Percentiles rank a stretch among this genome's conserved stretches.
Evolutionary conservation across 1,140 invertebrate genomes (phyloP).

Genomic region (Centruroides vittatus): DNA sequence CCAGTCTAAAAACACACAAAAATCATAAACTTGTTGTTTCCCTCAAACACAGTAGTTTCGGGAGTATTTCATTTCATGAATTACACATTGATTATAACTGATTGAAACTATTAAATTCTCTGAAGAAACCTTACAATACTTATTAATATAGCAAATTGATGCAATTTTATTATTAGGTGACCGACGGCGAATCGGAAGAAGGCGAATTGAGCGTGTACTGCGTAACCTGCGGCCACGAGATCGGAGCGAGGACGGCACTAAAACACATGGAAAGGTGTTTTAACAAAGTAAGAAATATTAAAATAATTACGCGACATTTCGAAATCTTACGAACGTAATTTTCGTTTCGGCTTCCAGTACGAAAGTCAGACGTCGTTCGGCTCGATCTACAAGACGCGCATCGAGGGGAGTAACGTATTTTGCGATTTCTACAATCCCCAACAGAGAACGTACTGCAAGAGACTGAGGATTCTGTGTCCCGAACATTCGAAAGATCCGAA

Average conservation of each 20-base stretch:
- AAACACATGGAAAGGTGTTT: conserved; percentile 94
- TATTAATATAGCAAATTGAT: no score
- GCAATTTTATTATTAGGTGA: conserved; percentile 20
- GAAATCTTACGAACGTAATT: neutral
- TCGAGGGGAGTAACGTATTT: conserved; percentile 92
- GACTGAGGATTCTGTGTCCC: conserved; percentile 86
- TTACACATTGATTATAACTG: no score
- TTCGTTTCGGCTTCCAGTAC: conserved; percentile 35
- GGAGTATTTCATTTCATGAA: no score
- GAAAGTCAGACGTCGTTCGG: conserved; percentile 95
- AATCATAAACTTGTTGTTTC: no score
- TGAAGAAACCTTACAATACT: no score
- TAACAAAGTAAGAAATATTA: conserved; percentile 48
- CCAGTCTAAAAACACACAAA: no score
- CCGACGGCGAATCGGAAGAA: conserved; percentile 14
- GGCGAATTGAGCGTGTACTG: conserved; percentile 65
- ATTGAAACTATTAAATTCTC: no score
- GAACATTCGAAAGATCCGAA: conserved; percentile 96
- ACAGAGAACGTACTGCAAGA: conserved; percentile 88
- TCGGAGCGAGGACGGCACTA: conserved; percentile 64
- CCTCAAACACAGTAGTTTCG: no score
- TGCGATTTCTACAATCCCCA: conserved; percentile 89
- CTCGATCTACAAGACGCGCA: conserved; percentile 80
- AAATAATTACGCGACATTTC: neutral
- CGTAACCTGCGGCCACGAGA: conserved; percentile 90